phyloP scores from a whole-genome alignment of 2,888 invertebrate genomes.

The Gryllus longicercus region DNA sequence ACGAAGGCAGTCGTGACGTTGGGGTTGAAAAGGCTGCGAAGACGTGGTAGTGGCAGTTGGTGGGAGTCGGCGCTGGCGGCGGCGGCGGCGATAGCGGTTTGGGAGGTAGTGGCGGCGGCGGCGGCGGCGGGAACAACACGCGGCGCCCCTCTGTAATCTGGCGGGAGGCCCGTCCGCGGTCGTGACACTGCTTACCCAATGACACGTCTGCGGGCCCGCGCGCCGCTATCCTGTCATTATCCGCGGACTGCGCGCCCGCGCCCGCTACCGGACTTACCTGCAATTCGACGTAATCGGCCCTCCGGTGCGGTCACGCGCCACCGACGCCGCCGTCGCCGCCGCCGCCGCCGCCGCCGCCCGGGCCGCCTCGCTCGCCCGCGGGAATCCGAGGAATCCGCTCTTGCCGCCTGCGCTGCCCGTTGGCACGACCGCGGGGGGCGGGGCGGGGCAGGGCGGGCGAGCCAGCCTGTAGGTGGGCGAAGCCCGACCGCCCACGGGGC shows the following conservation, averaged over 20 bases:
- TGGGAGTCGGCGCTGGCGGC: background rate
- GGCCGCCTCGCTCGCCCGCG: no score
- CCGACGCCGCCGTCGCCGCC: no score
- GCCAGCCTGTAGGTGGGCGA: no score
- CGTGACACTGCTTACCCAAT: slow-evolving; percentile 33
- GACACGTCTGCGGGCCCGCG: slow-evolving; percentile 27
- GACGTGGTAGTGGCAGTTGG: no score
- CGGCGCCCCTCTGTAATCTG: background rate
- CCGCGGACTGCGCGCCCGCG: background rate
- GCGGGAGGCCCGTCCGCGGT: slow-evolving; percentile 3
- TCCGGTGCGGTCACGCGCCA: background rate
- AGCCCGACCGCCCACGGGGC: no score
- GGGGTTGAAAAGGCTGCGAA: no score
- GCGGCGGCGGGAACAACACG: background rate
- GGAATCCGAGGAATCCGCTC: no score
- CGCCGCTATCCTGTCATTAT: slow-evolving; percentile 7
- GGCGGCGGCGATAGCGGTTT: background rate
- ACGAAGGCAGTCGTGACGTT: no score
- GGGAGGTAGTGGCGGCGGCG: background rate
- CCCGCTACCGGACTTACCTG: slow-evolving; percentile 4
- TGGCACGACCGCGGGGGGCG: no score
- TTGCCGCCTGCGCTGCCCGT: no score
- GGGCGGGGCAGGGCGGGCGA: no score
- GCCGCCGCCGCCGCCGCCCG: background rate
- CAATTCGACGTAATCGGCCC: slow-evolving; percentile 10